Percentiles rank a stretch among this genome's conserved stretches.
phyloP scores from a whole-genome alignment of 2,113 vertebrate genomes.

The Seriola rivoliana region DNA sequence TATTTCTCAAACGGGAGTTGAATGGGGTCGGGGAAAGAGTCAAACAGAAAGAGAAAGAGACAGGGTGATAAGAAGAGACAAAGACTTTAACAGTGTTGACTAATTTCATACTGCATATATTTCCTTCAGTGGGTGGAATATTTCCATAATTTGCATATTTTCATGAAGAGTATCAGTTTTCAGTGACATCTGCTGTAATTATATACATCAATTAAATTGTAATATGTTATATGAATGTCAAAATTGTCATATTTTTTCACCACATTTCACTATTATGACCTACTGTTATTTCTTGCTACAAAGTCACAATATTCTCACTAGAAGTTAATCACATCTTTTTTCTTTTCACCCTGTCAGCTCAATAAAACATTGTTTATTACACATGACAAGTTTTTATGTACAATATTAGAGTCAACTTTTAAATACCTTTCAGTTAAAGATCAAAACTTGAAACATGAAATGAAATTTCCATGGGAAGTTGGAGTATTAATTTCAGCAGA shows the following conservation, averaged over 20 bases:
- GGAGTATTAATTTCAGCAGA: constrained; percentile 53
- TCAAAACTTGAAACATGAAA: constrained; percentile 41
- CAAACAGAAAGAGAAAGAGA: constrained; percentile 62
- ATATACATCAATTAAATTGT: background rate
- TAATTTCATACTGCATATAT: background rate
- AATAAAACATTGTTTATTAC: constrained; percentile 29
- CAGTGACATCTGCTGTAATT: background rate
- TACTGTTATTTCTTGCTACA: constrained; percentile 11
- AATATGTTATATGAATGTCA: background rate
- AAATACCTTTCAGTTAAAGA: constrained; percentile 26
- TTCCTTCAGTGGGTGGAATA: background rate
- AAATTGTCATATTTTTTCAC: background rate
- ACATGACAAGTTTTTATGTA: constrained; percentile 22
- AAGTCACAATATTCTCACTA: constrained; percentile 16
- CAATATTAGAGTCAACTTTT: background rate
- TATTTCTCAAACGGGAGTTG: constrained; percentile 67
- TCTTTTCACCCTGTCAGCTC: constrained; percentile 9
- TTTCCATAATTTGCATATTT: constrained; percentile 5
- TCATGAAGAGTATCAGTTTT: background rate
- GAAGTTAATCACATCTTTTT: constrained; percentile 39
- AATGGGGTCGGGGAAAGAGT: constrained; percentile 44
- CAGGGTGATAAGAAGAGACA: constrained; percentile 22
- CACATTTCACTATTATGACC: constrained; percentile 6
- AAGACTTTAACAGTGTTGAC: constrained; percentile 10
- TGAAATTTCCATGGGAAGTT: constrained; percentile 33